phyloP scores from a whole-genome alignment of 1,140 invertebrate genomes.

The Fopius arisanus region DNA sequence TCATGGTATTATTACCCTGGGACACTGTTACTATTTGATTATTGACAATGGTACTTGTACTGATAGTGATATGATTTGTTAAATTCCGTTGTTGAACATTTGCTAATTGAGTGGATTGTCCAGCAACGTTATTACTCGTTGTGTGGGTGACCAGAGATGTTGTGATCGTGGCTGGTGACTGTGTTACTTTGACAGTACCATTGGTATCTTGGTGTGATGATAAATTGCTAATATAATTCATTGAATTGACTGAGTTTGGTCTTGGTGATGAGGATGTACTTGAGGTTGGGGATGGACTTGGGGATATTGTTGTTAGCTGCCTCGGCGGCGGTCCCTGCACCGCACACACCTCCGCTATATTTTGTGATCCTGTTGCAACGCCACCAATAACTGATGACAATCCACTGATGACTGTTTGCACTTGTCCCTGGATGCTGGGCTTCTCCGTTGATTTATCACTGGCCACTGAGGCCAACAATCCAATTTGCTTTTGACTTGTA shows the following conservation, averaged over 20 bases:
- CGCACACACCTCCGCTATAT: conserved; percentile 65
- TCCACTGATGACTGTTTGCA: conserved; percentile 13
- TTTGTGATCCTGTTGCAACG: background rate
- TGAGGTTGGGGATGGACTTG: conserved; percentile 55
- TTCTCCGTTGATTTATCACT: background rate
- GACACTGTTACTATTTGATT: conserved; percentile 42
- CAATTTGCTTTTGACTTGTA: conserved; percentile 52
- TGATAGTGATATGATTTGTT: conserved; percentile 44
- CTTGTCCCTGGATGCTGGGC: background rate
- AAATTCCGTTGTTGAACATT: conserved; percentile 45
- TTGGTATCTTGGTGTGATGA: conserved; percentile 43
- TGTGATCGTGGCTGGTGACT: conserved; percentile 48
- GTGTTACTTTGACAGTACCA: conserved; percentile 46
- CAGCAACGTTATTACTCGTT: conserved; percentile 50
- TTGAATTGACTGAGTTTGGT: conserved; percentile 51
- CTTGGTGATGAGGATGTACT: conserved; percentile 56
- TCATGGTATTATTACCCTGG: conserved; percentile 37
- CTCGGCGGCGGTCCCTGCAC: conserved; percentile 60
- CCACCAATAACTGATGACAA: background rate
- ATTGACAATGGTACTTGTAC: conserved; percentile 49
- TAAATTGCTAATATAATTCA: conserved; percentile 47
- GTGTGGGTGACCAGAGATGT: conserved; percentile 48
- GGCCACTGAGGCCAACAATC: conserved; percentile 45
- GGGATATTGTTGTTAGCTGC: conserved; percentile 61
- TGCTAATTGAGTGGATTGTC: conserved; percentile 33